These are phyloP conservation scores for Lathronympha strigana DNA, from an alignment of 2,888 invertebrate species.

Conservation along the genomic window DNA sequence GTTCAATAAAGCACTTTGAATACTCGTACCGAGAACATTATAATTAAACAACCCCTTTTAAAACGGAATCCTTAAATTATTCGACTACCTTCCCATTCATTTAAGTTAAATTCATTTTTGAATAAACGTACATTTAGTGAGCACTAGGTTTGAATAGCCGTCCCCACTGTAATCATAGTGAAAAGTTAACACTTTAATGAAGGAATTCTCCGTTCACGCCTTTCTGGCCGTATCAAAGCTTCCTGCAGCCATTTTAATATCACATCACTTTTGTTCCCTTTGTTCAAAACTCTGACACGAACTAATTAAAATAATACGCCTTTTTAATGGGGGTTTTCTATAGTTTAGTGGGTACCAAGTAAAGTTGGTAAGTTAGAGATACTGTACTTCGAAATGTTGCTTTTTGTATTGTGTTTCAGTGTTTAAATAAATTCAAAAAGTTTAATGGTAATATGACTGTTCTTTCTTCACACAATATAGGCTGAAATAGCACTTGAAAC, in stretches of 20 bases:
- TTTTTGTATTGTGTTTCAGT: no score
- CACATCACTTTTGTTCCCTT: conserved; percentile 34
- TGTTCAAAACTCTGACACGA: conserved; percentile 26
- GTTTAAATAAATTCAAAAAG: no score
- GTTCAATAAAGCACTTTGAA: no score
- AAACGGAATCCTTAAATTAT: conserved; percentile 1
- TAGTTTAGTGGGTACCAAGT: background rate
- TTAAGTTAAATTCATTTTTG: background rate
- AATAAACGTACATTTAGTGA: background rate
- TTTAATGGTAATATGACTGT: no score
- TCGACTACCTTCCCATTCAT: background rate
- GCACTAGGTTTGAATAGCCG: conserved; percentile 1
- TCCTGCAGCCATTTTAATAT: conserved; percentile 38
- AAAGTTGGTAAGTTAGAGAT: no score
- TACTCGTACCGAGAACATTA: no score
- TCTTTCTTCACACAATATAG: no score
- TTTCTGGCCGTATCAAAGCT: conserved; percentile 38
- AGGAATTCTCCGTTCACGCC: conserved; percentile 37
- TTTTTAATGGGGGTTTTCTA: conserved; percentile 12
- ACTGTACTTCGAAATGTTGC: no score
- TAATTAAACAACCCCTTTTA: background rate
- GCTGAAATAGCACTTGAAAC: no score
- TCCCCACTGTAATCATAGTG: conserved; percentile 34
- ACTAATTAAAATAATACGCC: conserved; percentile 34
- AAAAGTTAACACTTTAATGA: conserved; percentile 41